Percentiles rank a stretch among this genome's conserved stretches.
Conservation (phyloP, 2,113 vertebrate genomes). For the Aspiorhynchus laticeps region DNA sequence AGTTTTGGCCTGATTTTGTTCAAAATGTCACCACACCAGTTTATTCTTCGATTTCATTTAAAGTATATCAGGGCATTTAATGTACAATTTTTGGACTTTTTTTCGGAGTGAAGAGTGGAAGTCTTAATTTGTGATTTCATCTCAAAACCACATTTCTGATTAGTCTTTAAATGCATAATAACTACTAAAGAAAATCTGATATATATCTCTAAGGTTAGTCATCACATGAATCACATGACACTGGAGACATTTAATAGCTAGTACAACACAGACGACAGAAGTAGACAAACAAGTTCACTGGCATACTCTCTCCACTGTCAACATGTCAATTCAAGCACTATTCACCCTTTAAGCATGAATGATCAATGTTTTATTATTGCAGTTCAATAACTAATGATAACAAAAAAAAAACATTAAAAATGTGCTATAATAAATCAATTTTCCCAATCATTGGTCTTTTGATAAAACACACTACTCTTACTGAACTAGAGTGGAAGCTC, state of each 20-base stretch:
- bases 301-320: not conserved
- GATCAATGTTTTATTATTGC: not conserved
- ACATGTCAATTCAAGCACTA: not conserved
- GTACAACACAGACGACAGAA: not conserved
- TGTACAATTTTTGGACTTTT: not conserved
- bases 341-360: not conserved
- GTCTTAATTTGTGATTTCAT: not conserved
- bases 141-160: not conserved
- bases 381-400: no score
- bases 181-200: not conserved
- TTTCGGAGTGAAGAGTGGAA: not conserved
- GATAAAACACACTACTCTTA: not conserved
- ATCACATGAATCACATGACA: constrained; percentile 9
- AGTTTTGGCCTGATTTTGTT: no score
- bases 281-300: not conserved
- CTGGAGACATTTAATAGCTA: not conserved
- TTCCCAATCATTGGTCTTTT: not conserved
- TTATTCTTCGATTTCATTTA: no score
- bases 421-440: not conserved
- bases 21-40: no score
- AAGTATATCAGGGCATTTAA: no score
- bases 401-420: not conserved
- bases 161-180: not conserved
- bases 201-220: not conserved
- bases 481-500: not conserved